phyloP scores from a whole-genome alignment of 2,797 vertebrate genomes.

The Malacoctenus gilli region DNA sequence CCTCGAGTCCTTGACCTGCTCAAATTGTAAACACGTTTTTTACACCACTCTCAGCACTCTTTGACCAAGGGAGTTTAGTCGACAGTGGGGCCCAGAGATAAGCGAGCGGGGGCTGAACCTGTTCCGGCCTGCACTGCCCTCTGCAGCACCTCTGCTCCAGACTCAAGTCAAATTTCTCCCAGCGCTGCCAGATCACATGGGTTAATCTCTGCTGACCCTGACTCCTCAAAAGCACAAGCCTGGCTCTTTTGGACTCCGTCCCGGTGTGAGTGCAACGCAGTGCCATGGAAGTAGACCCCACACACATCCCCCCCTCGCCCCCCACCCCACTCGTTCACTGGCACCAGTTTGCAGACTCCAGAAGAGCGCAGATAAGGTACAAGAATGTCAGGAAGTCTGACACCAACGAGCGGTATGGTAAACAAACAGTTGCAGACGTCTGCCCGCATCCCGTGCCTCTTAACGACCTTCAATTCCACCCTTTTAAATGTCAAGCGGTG shows the following conservation, averaged over 20 bases:
- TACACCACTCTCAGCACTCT: constrained; percentile 86
- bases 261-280: constrained; percentile 59
- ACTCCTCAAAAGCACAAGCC: constrained; percentile 79
- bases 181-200: constrained; percentile 73
- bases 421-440: constrained; percentile 83
- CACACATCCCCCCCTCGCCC: constrained; percentile 30
- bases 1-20: constrained; percentile 95
- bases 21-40: constrained; percentile 92
- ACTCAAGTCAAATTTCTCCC: constrained; percentile 87
- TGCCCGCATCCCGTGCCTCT: constrained; percentile 74
- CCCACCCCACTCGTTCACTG: constrained; percentile 54
- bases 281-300: constrained; percentile 63
- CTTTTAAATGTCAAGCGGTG: constrained; percentile 77
- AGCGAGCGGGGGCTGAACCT: constrained; percentile 92
- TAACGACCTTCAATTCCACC: constrained; percentile 76
- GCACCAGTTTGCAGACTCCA: constrained; percentile 75
- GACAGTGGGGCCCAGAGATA: constrained; percentile 93
- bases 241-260: constrained; percentile 76
- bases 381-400: constrained; percentile 86
- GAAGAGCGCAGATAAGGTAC: constrained; percentile 75
- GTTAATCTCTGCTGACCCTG: constrained; percentile 81
- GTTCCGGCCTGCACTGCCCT: constrained; percentile 94
- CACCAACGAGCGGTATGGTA: constrained; percentile 76
- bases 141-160: constrained; percentile 90
- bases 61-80: constrained; percentile 90